phyloP scores from a whole-genome alignment of 1,140 invertebrate genomes.

The Wiebesia pumilae region DNA sequence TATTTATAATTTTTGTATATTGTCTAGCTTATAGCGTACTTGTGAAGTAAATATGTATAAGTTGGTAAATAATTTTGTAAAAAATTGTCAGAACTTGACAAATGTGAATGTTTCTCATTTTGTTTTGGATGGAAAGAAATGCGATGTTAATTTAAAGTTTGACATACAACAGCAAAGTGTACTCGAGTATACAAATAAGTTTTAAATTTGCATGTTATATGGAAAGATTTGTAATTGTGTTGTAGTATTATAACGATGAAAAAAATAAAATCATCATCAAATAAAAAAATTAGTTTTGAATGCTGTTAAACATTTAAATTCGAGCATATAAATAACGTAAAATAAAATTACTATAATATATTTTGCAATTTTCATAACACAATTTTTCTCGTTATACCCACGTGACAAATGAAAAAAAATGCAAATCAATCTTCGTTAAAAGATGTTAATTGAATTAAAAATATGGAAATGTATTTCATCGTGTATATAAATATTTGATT shows the following conservation, averaged over 20 bases:
- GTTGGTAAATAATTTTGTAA: background rate
- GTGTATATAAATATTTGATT: too few relatives aligned
- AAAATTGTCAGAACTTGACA: too few relatives aligned
- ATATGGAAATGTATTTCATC: background rate
- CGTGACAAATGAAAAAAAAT: background rate
- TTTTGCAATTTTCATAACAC: background rate
- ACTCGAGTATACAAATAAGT: background rate
- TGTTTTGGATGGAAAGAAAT: background rate
- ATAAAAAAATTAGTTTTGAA: background rate
- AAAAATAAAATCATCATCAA: background rate
- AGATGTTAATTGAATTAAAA: background rate
- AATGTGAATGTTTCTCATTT: background rate
- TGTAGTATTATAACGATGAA: background rate
- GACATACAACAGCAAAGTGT: background rate
- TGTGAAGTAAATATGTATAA: background rate
- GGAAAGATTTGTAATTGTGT: background rate
- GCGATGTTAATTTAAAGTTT: background rate
- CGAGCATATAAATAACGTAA: background rate
- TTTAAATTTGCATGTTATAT: background rate
- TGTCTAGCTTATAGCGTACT: background rate
- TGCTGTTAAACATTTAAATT: background rate
- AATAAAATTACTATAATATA: background rate
- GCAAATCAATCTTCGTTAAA: background rate
- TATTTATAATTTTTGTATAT: too few relatives aligned
- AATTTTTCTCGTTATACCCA: background rate